Evolutionary conservation across 1,140 invertebrate species (phyloP).

Genomic region (Drosophila ironensis): DNA sequence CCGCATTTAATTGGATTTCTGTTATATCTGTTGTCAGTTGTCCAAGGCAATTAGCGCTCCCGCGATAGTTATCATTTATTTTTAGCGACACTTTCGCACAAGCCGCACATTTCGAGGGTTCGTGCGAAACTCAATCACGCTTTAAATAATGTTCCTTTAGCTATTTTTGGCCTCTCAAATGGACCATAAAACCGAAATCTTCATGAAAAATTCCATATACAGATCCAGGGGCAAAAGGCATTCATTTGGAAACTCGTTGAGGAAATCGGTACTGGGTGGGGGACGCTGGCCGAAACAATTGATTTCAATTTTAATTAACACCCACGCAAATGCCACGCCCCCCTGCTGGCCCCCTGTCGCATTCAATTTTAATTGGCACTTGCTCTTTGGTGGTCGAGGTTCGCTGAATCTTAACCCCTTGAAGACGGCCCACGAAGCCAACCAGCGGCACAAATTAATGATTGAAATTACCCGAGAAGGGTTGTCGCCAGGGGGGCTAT

Average conservation of each 20-base stretch:
- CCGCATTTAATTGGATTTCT: constrained; percentile 45
- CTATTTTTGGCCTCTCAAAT: constrained; percentile 45
- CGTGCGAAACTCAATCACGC: constrained; percentile 52
- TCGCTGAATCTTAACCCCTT: constrained; percentile 56
- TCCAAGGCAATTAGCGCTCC: constrained; percentile 39
- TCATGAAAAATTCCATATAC: constrained; percentile 14
- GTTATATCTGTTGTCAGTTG: constrained; percentile 17
- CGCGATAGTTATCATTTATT: constrained; percentile 39
- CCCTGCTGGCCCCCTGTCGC: background rate
- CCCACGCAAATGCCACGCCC: constrained; percentile 33
- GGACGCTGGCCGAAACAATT: constrained; percentile 45
- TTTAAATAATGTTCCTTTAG: constrained; percentile 9
- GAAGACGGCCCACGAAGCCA: constrained; percentile 29
- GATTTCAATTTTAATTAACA: constrained; percentile 75
- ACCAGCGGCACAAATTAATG: constrained; percentile 70
- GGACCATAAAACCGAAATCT: constrained; percentile 19
- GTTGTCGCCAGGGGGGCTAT: background rate
- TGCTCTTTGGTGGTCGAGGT: constrained; percentile 67
- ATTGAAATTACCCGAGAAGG: constrained; percentile 55
- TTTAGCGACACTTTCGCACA: constrained; percentile 46
- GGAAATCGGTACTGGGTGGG: background rate
- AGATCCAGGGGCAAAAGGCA: too few species aligned
- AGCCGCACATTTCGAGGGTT: constrained; percentile 14
- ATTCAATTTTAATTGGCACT: constrained; percentile 66
- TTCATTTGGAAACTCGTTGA: too few species aligned